Base-by-base conservation (phyloP, 2,797 vertebrate species). In the Florisuga fusca region DNA sequence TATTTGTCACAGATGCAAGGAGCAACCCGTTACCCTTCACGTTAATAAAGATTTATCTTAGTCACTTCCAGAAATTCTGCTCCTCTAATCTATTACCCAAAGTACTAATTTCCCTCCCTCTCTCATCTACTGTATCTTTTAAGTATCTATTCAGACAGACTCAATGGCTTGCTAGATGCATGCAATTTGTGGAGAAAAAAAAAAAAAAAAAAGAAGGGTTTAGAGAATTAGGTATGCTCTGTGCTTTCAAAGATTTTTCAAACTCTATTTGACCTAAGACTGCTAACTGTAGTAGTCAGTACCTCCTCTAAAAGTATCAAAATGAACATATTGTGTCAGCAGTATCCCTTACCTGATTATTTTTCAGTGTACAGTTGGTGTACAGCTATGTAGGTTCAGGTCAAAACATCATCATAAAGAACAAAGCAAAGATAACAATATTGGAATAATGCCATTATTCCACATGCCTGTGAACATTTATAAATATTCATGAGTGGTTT, bases 381-480 rank as follows among this genome's bases (percentile, higher is more conserved):
- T 19, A 67, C 20, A 78, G 46, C 5, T 31, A n/a, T n/a, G 29
- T 43, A 57, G 23, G 4, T 25, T 53, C 7, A n/a, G 18, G 23
- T 31, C 27, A 81, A 84, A 88, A 33, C 55, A 38, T 26, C 31
- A 53, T 8, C 21, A n/a, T 17, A 67, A 71, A 36, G 69, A 41
- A 36, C 25, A 84, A 67, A 58, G 9, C 10, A 29, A 66, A 59
- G 15, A 45, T 20, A 64, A 66, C 4, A 74, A 23, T n/a, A 51
- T 5, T 68, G 27, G 8, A 61, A 9, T 29, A 68, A 61, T 34
- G 29, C 21, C 27, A 31, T 15, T 27, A 46, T 7, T 41, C 38
- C n/a, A 20, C 0, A 0, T 13, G 29, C 9, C 18, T 38, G 1
- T 26, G 23, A 59, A 53, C 0, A 0, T 41, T 61, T 67, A 27